These are phyloP conservation scores for Chironomus tentans DNA, from an alignment of 2,888 invertebrate genomes.

Conservation along the genomic window DNA sequence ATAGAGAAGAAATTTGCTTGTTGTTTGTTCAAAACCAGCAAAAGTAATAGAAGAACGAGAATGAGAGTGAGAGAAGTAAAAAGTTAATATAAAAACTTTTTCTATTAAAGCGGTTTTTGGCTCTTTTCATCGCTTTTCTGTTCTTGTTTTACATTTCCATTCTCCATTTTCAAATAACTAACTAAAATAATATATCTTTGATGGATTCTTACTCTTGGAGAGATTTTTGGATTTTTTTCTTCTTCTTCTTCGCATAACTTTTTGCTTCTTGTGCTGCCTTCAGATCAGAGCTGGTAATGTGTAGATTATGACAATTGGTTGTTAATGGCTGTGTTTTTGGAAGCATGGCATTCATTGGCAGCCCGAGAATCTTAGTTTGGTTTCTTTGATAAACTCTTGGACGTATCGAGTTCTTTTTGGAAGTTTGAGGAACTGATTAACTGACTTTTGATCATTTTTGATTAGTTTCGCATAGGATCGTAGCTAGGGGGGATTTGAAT, in stretches of 20 bases:
- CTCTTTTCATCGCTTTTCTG: background rate
- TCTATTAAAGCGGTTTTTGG: slow-evolving; percentile 25
- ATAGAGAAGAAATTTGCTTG: slow-evolving; percentile 11
- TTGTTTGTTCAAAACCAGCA: slow-evolving; percentile 13
- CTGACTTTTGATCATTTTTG: too few relatives aligned
- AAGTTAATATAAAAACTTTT: slow-evolving; percentile 26
- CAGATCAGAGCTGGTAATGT: too few relatives aligned
- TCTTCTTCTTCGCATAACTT: too few relatives aligned
- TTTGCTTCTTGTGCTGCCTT: too few relatives aligned
- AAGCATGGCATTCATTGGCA: too few relatives aligned
- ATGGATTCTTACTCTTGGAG: background rate
- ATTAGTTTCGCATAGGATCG: too few relatives aligned
- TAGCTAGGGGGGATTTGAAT: too few relatives aligned
- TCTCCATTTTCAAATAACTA: background rate
- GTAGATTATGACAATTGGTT: too few relatives aligned
- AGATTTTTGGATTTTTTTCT: background rate
- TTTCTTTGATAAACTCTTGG: too few relatives aligned
- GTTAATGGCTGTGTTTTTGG: background rate
- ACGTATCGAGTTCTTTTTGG: too few relatives aligned
- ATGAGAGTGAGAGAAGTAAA: background rate
- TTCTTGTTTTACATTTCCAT: background rate
- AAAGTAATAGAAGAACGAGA: background rate
- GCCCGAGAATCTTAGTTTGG: too few relatives aligned
- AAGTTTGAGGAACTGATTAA: too few relatives aligned
- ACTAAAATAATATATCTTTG: background rate